Conservation (phyloP, 53 echinoderm and acorn worm genomes). For the Hippasteria phrygiana region DNA sequence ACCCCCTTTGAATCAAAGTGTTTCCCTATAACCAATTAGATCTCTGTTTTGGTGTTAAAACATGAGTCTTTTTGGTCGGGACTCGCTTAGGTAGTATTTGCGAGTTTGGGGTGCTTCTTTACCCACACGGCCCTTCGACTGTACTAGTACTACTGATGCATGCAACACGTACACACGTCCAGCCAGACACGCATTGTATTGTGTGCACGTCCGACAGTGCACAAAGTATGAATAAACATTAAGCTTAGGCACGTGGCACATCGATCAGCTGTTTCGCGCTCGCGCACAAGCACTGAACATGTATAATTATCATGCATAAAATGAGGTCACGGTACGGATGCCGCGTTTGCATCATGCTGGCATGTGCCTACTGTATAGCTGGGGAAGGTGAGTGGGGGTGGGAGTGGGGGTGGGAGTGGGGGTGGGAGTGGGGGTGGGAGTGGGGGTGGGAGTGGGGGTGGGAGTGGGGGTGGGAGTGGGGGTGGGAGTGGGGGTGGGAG, state of each 20-base stretch:
- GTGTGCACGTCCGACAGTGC: not conserved
- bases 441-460: too few relatives aligned
- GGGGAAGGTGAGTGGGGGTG: too few relatives aligned
- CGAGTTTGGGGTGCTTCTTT: conserved; percentile 47
- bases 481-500: too few relatives aligned
- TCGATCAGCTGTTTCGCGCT: conserved; percentile 1
- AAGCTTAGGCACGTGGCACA: conserved; percentile 28
- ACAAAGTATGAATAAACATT: conserved; percentile 34
- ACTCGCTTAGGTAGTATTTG: conserved; percentile 41
- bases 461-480: too few relatives aligned
- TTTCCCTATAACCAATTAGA: conserved; percentile 8
- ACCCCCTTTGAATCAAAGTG: conserved; percentile 32
- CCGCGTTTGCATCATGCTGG: too few relatives aligned
- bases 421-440: too few relatives aligned
- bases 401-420: too few relatives aligned
- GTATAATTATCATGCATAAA: conserved; percentile 10
- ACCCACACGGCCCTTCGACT: conserved; percentile 50
- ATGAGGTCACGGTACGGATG: not conserved
- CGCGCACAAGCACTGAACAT: not conserved
- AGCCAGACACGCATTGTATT: not conserved
- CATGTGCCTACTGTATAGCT: too few relatives aligned
- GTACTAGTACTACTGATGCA: not conserved
- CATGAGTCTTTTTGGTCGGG: conserved; percentile 46
- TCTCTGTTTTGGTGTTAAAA: conserved; percentile 44
- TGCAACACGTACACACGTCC: not conserved